These are phyloP conservation scores for Ceyx margarethae DNA, from an alignment of 2,113 vertebrate species.

Conservation along the genomic window DNA sequence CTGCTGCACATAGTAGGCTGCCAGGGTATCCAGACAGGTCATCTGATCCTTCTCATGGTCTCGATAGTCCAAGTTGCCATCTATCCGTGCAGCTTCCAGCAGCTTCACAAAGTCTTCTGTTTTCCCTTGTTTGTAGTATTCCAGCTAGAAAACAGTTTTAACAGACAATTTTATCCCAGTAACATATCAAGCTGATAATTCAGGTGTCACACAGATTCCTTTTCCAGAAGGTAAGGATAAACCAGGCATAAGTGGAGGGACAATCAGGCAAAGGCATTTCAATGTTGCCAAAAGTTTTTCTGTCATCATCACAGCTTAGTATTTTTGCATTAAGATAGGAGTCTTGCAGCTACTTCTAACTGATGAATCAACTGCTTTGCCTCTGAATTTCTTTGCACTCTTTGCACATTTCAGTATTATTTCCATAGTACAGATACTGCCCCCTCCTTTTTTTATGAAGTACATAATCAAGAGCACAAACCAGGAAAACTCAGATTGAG, in stretches of 20 bases:
- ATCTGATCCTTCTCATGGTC: slow-evolving; percentile 99
- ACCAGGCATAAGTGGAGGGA: background rate
- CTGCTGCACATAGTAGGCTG: slow-evolving; percentile 98
- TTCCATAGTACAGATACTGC: background rate
- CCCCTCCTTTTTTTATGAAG: background rate
- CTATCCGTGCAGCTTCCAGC: slow-evolving; percentile 95
- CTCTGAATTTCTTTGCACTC: background rate
- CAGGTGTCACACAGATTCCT: background rate
- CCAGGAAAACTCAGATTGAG: background rate
- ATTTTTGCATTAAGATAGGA: background rate
- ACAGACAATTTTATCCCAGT: background rate
- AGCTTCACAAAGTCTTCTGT: slow-evolving; percentile 98
- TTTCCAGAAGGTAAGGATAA: background rate
- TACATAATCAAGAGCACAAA: background rate
- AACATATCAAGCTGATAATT: background rate
- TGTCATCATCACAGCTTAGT: background rate
- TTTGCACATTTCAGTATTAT: background rate
- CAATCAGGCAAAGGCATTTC: background rate
- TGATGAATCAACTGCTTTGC: background rate
- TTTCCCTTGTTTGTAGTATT: slow-evolving; percentile 99
- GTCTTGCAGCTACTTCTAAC: background rate
- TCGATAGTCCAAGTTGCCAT: slow-evolving; percentile 97
- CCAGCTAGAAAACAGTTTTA: slow-evolving; percentile 79
- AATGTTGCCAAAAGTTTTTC: background rate
- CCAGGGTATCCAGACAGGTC: slow-evolving; percentile 96